Conservation (phyloP, 2,797 vertebrate genomes). For the Thripadectes ignobilis region DNA sequence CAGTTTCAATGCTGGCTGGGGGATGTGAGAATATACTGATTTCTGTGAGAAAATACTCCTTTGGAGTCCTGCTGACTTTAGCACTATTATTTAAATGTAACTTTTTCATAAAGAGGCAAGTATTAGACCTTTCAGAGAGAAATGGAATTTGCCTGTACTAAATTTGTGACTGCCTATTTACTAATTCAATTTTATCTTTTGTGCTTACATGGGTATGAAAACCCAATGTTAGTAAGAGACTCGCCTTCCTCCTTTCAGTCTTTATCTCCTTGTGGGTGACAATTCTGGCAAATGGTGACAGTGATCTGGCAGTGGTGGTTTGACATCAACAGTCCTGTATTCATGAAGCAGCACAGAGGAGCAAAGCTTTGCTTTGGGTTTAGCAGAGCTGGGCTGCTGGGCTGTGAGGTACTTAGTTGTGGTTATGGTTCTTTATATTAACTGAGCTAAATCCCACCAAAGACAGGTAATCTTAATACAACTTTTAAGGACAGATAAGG, state of each 20-base stretch:
- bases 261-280: not conserved
- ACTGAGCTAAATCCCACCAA: not conserved
- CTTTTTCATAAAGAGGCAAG: not conserved
- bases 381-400: accelerated
- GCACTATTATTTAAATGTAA: not conserved
- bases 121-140: not conserved
- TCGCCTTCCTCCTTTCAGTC: not conserved
- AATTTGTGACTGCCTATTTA: not conserved
- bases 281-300: not conserved
- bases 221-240: not conserved
- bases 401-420: not conserved
- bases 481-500: not conserved
- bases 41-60: not conserved
- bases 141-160: not conserved
- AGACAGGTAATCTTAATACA: not conserved
- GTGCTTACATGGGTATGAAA: not conserved
- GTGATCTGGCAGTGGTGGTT: not conserved
- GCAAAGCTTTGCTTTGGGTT: not conserved
- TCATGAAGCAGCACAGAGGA: not conserved
- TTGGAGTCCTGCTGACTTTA: not conserved
- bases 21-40: not conserved
- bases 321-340: not conserved
- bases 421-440: not conserved
- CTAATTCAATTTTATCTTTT: not conserved
- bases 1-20: not conserved